Base-by-base conservation (phyloP, 2,888 invertebrate genomes). In the Ormyrus thymus region DNA sequence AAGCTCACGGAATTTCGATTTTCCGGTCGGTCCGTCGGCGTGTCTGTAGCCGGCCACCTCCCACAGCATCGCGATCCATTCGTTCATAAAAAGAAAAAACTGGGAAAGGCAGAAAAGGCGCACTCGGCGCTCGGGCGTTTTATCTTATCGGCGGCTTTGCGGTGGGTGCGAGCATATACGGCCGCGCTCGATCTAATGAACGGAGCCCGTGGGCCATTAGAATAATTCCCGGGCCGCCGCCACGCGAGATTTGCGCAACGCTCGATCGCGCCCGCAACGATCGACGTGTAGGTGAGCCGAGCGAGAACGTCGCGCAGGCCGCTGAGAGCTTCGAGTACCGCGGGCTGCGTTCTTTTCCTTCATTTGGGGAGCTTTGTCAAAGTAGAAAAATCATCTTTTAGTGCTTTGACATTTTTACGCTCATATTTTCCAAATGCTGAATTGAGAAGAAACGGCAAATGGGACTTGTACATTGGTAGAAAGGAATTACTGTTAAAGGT, bases 161-260 rank as follows among this genome's bases (percentile, higher is more conserved):
- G 29, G 29, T 29, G 29, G 29, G 29, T 29, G 46, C 53, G 45
- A 15, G 50, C 45, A 64, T 69, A 76, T 29, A 70, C 69, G 70
- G 76, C 29, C 29, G 29, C 51, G 55, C 45, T n/a, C 62, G 69
- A 76, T 76, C 69, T 76, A 73, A 73, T 64, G 72, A 73, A 61
- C 64, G 62, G 15, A 29, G 29, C 29, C 29, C n/a, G 50, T 13
- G 56, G 29, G 68, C 73, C 51, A 78, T 73, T 74, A 74, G 78
- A 78, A 78, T 78, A 78, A 78, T 78, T 78, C 59, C 51, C 76
- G 71, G 48, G 56, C 56, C 66, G 15, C 53, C 29, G 48, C 29
- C 29, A 4, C 29, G 29, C 10, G 53, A 71, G 58, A 71, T 71
- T 71, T 59, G 71, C 64, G 74, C 70, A 70, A 78, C 72, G 72